Evolutionary conservation across 2,888 invertebrate genomes (phyloP).

Genomic region (Keiferia lycopersicella): DNA sequence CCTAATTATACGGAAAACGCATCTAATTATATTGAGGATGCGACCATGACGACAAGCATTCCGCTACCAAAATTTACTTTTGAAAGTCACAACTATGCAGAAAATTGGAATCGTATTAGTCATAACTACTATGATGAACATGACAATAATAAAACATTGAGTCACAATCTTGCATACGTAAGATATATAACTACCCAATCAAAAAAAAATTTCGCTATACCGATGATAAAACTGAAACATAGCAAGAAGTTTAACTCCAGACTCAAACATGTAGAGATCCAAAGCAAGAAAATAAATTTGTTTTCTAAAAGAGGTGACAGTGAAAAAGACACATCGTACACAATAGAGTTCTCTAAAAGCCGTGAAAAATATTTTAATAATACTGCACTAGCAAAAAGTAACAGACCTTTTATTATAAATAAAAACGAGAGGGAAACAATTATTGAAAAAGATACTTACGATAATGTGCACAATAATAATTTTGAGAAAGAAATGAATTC

Average conservation of each 20-base stretch:
- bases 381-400: background rate
- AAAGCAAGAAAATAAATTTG: background rate
- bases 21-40: background rate
- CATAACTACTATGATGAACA: slow-evolving; percentile 8
- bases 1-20: background rate
- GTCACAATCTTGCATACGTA: no score
- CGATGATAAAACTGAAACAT: background rate
- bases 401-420: background rate
- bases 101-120: slow-evolving; percentile 2
- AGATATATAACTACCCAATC: slow-evolving; percentile 48
- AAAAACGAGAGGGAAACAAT: slow-evolving; percentile 14
- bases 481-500: background rate
- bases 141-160: background rate
- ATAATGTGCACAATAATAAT: background rate
- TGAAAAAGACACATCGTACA: slow-evolving; percentile 39
- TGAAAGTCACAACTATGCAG: slow-evolving; percentile 24
- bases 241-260: background rate
- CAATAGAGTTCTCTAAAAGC: slow-evolving; percentile 44
- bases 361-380: background rate
- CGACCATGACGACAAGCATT: background rate
- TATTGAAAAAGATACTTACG: slow-evolving; percentile 3
- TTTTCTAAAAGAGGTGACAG: slow-evolving; percentile 26
- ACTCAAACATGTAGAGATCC: background rate
- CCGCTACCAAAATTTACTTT: slow-evolving; percentile 39
- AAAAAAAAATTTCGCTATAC: slow-evolving; percentile 44